Evolutionary conservation across 2,797 vertebrate genomes (phyloP), one percentile per base, ranked within the genome.

Genomic region (Cossypha niveicapilla): DNA sequence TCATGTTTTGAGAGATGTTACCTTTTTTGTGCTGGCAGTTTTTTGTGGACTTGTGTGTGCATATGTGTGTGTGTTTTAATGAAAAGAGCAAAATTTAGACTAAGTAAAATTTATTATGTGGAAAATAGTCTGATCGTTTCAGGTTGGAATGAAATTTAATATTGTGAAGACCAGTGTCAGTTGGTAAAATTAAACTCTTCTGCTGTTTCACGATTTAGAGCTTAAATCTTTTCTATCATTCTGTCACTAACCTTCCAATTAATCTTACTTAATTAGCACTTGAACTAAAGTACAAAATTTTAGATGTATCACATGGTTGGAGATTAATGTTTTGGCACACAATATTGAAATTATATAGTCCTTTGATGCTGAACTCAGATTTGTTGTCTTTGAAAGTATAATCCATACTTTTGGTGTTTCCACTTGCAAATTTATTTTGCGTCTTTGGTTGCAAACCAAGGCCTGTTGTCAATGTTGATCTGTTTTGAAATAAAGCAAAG

Each of bases 261-360:
- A 93, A 41, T 90, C 62, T 91, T 93, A 91, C 34, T 90, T 95
- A 88, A 91, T 94, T 95, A 92, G 73, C 85, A 80, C 44, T 89
- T 92, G 85, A 94, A 79, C 75, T 84, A 44, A 83, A 85, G 54
- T 71, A 77, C 39, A 78, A 79, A 74, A 87, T 77, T 95, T 89
- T 76, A 70, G 74, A 54, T 67, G 15, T 56, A 51, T 68, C 32
- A 44, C 25, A 24, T 84, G 7, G 22, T 84, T 92, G 73, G 18
- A 70, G 62, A 74, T 62, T 57, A 75, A 61, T 71, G 6, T 81
- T 92, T 93, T 88, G 54, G 61, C 30, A 57, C 0, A 0, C 57
- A 54, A 68, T 5, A 35, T 37, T 76, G 48, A 80, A 90, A 72
- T 71, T 44, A 48, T 58, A 25, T 68, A 48, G n/a, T 86, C 19